Base-by-base conservation (phyloP, 1,140 invertebrate genomes). In the Periplaneta americana region DNA sequence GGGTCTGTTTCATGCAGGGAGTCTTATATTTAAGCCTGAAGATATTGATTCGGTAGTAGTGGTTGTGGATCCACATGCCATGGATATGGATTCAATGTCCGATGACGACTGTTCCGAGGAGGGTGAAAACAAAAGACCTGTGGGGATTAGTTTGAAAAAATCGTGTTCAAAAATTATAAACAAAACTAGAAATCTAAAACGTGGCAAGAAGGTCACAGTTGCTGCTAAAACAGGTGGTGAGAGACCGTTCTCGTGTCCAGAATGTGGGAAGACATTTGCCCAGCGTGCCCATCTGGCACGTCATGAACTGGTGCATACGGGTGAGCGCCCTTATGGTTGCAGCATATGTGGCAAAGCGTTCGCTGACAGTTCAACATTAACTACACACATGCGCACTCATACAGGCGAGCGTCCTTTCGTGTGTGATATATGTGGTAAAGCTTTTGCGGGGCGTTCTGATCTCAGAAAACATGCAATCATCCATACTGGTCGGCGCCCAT, bases 361-460 rank as follows among this genome's bases (percentile, higher is more conserved):
- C 84, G 93, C 92, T 18, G 86, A 93, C 22, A 95, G 94, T 82
- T 95, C 95, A 80, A 97, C 97, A 88, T 90, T 97, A 8, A 94
- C 96, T 82, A 95, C 97, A 84, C 96, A 98, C 87, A 89, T 96
- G 83, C 90, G 96, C 76, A 93, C 93, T 39, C 94, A 95, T 87
- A 92, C 91, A 39, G 93, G 93, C 0, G 89, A 89, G 82, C 94
- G 90, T 90, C 80, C 89, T 0, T 92, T 91, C 84, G 86, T 92
- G 11, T 93, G 92, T 87, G 90, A 93, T 89, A 84, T 89, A n/a
- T 93, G 92, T 86, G 89, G 91, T 4, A 91, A 93, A 80, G 89
- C 91, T 84, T 96, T 96, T 87, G 92, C 93, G 1, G 86, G 90
- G 11, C 89, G 90, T 79, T 91, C 91, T 79, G 91, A 91, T 85